Evolutionary conservation across 2,888 invertebrate genomes (phyloP).

Genomic region (Stenoptilia bipunctidactyla): DNA sequence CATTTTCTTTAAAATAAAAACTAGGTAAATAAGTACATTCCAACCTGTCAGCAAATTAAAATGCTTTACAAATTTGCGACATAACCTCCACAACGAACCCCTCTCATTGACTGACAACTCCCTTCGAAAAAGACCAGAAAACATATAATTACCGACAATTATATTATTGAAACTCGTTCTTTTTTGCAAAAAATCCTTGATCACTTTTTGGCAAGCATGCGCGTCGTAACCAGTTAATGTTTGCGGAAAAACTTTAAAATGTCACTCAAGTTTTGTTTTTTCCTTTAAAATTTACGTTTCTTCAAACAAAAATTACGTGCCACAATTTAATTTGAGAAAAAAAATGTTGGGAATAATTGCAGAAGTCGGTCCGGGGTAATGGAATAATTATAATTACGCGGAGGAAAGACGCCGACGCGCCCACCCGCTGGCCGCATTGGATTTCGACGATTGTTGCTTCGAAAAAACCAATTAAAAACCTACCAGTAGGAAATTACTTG

Average conservation of each 20-base stretch:
- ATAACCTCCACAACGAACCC: no score
- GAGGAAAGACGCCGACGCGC: slow-evolving; percentile 50
- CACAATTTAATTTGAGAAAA: slow-evolving; percentile 9
- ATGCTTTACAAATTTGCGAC: no score
- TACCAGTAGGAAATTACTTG: slow-evolving; percentile 47
- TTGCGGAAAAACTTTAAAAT: background rate
- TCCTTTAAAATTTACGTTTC: background rate
- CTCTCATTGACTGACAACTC: no score
- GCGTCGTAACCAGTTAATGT: no score
- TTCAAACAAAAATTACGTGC: slow-evolving; percentile 2
- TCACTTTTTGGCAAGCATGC: no score
- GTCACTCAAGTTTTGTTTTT: background rate
- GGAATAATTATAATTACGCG: slow-evolving; percentile 66
- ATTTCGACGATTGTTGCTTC: slow-evolving; percentile 54
- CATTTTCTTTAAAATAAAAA: no score
- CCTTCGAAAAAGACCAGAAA: no score
- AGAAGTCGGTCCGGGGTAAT: slow-evolving; percentile 47
- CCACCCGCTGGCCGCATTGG: slow-evolving; percentile 52
- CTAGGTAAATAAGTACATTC: no score
- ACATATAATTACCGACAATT: no score
- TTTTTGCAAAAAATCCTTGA: no score
- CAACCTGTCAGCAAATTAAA: no score
- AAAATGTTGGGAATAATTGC: slow-evolving; percentile 53
- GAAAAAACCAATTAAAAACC: slow-evolving; percentile 63
- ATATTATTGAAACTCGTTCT: no score